phyloP scores from a whole-genome alignment of 2,888 invertebrate genomes.

The Ryuthela nishihirai region DNA sequence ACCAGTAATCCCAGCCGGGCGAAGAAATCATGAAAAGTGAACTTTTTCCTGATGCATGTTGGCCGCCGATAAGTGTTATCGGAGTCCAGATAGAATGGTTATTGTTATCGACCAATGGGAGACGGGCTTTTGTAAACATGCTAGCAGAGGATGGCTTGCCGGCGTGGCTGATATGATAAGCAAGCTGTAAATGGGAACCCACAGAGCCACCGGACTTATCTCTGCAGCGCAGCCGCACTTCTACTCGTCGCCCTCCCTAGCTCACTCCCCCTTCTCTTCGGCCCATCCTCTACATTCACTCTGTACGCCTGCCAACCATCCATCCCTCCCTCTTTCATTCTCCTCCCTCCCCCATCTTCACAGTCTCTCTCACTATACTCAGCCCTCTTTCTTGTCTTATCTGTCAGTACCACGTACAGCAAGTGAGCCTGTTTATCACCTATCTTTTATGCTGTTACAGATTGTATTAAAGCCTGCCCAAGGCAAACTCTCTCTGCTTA shows the following conservation, averaged over 20 bases:
- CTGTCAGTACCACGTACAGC: too few species aligned
- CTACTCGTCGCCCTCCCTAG: too few species aligned
- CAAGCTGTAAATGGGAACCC: slow-evolving; percentile 31
- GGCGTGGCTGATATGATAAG: slow-evolving; percentile 36
- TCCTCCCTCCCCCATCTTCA: neutral
- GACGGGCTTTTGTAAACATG: slow-evolving; percentile 34
- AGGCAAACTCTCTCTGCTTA: too few species aligned
- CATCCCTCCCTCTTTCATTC: slow-evolving; percentile 21
- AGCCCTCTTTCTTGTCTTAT: too few species aligned
- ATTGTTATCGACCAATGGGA: slow-evolving; percentile 37
- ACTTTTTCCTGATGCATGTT: slow-evolving; percentile 27
- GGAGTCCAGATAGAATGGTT: slow-evolving; percentile 33
- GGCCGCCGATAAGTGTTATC: slow-evolving; percentile 26
- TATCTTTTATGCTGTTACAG: too few species aligned
- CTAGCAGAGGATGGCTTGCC: slow-evolving; percentile 11
- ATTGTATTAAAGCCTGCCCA: too few species aligned
- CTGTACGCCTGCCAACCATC: too few species aligned
- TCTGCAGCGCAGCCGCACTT: slow-evolving; percentile 26
- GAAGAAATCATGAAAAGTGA: slow-evolving; percentile 23
- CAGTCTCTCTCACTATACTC: too few species aligned
- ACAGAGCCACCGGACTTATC: slow-evolving; percentile 24
- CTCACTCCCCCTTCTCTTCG: too few species aligned
- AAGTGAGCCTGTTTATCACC: too few species aligned
- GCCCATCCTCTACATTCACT: too few species aligned
- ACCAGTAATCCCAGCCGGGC: slow-evolving; percentile 28